phyloP scores from a whole-genome alignment of 2,797 vertebrate species.

The Ara ararauna region DNA sequence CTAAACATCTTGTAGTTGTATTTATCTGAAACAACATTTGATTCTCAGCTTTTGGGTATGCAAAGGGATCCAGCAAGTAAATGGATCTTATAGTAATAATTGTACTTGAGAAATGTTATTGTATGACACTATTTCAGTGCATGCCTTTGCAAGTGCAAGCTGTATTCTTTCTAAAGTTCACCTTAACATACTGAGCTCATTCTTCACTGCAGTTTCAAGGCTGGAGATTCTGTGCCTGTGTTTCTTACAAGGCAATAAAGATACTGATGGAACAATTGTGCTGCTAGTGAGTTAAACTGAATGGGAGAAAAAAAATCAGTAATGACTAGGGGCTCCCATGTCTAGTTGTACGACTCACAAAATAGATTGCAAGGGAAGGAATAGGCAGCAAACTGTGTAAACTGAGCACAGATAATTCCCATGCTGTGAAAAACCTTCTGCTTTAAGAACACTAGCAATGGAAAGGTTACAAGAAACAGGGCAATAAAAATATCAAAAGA shows the following conservation, averaged over 20 bases:
- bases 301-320: slow-evolving; percentile 2
- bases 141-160: background rate
- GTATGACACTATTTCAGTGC: background rate
- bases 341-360: background rate
- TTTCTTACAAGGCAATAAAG: background rate
- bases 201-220: background rate
- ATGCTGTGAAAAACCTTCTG: slow-evolving; percentile 29
- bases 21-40: background rate
- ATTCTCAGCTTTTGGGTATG: background rate
- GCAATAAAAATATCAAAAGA: slow-evolving; percentile 68
- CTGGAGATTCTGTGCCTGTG: background rate
- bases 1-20: background rate
- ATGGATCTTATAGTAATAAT: background rate
- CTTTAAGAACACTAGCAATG: slow-evolving; percentile 53
- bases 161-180: background rate
- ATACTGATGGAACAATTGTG: background rate
- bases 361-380: slow-evolving; percentile 53
- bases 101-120: slow-evolving; percentile 4
- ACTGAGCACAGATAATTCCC: slow-evolving; percentile 56
- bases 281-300: slow-evolving; percentile 23
- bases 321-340: slow-evolving; percentile 32
- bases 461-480: slow-evolving; percentile 63
- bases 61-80: slow-evolving; percentile 12
- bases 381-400: slow-evolving; percentile 57
- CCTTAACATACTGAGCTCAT: background rate